Evolutionary conservation across 64 coral and sea anemone species (phyloP).

Genomic region (Montipora foliosa): DNA sequence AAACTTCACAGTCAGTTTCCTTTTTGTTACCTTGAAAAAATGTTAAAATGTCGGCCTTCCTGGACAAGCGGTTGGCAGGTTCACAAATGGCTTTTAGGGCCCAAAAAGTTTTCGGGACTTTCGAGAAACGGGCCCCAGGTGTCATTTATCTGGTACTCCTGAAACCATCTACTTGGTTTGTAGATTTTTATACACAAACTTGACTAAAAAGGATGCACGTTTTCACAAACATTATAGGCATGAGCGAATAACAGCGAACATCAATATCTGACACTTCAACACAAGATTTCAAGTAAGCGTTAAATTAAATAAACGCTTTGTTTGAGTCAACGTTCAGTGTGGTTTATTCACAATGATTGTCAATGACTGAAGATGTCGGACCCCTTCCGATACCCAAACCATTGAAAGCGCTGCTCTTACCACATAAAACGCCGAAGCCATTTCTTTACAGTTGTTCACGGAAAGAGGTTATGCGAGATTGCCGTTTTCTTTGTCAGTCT

Average conservation of each 20-base stretch:
- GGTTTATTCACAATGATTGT: background rate
- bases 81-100: no score
- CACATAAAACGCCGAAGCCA: background rate
- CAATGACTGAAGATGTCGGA: background rate
- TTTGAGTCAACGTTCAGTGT: background rate
- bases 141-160: background rate
- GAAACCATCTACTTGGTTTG: no score
- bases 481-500: no score
- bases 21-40: no score
- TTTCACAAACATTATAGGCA: background rate
- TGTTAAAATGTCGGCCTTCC: no score
- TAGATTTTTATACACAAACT: no score
- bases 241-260: background rate
- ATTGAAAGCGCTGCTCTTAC: no score
- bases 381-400: background rate
- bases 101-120: no score
- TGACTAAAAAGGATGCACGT: background rate
- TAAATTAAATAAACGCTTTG: conserved; percentile 1
- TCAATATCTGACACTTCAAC: background rate
- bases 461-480: no score
- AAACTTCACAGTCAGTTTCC: no score
- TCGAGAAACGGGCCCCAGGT: background rate
- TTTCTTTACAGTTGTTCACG: background rate
- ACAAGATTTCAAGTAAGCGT: background rate
- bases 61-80: no score